Evolutionary conservation across 2,113 vertebrate species (phyloP), one percentile per base, ranked within the genome.

Genomic region (Planiliza haematocheilus): DNA sequence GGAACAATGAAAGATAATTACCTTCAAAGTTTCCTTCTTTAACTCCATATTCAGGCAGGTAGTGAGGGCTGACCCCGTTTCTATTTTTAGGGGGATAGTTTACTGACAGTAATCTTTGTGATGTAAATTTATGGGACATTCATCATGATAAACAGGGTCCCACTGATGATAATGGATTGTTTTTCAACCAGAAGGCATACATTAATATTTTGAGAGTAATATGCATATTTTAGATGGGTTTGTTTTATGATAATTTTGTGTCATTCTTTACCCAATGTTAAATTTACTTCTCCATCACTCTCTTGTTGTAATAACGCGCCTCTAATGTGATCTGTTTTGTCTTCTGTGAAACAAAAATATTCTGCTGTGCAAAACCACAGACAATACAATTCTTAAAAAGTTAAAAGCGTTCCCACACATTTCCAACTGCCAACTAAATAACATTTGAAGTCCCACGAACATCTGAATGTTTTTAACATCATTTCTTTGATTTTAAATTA

Each of bases 1-100:
- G 24, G 75, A 61, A 83, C 59, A 72, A 62, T 69, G 13, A 52
- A 66, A 24, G 30, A 59, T 41, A 13, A 61, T 48, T 58, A 67
- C 12, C 39, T 24, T 8, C 42, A 36, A 13, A 63, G 7, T n/a
- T 56, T 46, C 36, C 13, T 3, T 68, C 2, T n/a, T 51, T 0
- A 56, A 56, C 7, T 14, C 17, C 42, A 10, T 36, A 53, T 36
- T 24, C 61, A 45, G 34, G 49, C 21, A 49, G 55, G 39, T 43
- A 10, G 18, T 48, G 43, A 36, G 12, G 14, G 8, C 24, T 66
- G 30, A 38, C 21, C n/a, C 12, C 14, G 11, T 48, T 18, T 50
- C 20, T 58, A 43, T 70, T 59, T 51, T 17, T 46, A 56, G 41
- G 4, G 42, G 42, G 9, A 20, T 4, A 77, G 53, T 53, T 52